Percentiles rank a stretch among this genome's conserved stretches.
Evolutionary conservation across 1,140 invertebrate species (phyloP).

Genomic region (Neomicropteryx cornuta): DNA sequence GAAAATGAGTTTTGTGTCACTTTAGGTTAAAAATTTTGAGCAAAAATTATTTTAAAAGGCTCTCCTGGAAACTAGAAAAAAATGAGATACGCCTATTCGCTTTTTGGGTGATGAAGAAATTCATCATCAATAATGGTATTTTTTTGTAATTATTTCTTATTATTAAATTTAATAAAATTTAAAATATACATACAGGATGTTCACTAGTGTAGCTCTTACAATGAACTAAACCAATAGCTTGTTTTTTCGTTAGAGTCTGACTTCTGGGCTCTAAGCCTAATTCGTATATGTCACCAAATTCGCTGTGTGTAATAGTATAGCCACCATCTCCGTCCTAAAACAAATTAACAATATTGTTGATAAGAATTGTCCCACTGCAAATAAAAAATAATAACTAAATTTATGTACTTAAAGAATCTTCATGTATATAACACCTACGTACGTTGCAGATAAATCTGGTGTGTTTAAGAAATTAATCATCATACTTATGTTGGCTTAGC

Average conservation of each 20-base stretch:
- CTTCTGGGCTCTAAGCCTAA: conserved; percentile 25
- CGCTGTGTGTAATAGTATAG: conserved; percentile 49
- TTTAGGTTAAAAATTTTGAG: too few relatives aligned
- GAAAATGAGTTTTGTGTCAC: too few relatives aligned
- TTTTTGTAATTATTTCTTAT: neutral
- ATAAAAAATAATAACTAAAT: neutral
- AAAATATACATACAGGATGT: conserved; percentile 29
- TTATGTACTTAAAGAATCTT: neutral
- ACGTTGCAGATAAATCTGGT: neutral
- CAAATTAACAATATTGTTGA: neutral
- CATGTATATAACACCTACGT: neutral
- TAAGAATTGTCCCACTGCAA: neutral
- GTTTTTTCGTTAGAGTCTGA: conserved; percentile 21
- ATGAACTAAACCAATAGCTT: conserved; percentile 33
- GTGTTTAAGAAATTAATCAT: neutral
- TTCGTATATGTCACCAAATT: conserved; percentile 37
- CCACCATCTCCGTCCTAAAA: conserved; percentile 45
- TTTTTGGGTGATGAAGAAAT: too few relatives aligned
- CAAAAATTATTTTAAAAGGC: too few relatives aligned
- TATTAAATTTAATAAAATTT: conserved; percentile 1
- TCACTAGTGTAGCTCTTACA: conserved; percentile 41
- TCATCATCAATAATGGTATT: neutral
- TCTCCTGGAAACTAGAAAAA: too few relatives aligned
- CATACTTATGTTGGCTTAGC: neutral
- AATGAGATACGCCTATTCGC: too few relatives aligned